Conservation (phyloP, 2,888 invertebrate species). For the Metacarcinus magister region DNA sequence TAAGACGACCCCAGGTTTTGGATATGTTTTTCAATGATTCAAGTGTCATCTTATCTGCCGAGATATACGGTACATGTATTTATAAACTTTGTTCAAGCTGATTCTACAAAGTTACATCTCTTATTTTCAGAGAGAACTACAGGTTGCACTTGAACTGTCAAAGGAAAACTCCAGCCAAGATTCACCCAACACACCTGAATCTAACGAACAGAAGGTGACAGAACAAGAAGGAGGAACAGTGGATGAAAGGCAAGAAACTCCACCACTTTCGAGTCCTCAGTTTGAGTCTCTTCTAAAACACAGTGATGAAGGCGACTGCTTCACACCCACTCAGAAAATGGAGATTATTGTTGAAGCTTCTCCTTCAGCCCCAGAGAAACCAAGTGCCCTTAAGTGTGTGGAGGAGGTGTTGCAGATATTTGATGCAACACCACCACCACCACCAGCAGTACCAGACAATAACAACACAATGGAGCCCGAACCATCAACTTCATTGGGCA, state of each 20-base stretch:
- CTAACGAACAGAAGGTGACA: not conserved
- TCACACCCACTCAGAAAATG: not conserved
- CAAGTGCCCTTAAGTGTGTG: too few species aligned
- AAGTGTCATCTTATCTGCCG: too few species aligned
- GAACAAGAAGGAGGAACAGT: not conserved
- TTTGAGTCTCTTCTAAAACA: not conserved
- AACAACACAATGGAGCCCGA: conserved; percentile 15
- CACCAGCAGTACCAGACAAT: not conserved
- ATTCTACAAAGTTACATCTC: not conserved
- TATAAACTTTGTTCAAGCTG: not conserved
- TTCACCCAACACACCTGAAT: not conserved
- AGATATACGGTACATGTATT: too few species aligned
- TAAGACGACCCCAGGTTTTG: too few species aligned
- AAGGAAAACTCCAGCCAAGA: conserved; percentile 41
- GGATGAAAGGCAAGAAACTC: not conserved
- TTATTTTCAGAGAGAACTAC: conserved; percentile 71
- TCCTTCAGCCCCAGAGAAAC: not conserved
- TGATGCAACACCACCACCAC: not conserved
- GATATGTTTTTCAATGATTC: too few species aligned
- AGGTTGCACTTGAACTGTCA: conserved; percentile 70
- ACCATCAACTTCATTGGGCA: conserved; percentile 68
- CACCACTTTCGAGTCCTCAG: not conserved
- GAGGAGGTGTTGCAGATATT: not conserved
- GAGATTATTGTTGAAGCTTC: too few species aligned
- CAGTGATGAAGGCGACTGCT: not conserved